Evolutionary conservation across 23 tunicate genomes (phyloP).

Genomic region (Phallusia fumigata): DNA sequence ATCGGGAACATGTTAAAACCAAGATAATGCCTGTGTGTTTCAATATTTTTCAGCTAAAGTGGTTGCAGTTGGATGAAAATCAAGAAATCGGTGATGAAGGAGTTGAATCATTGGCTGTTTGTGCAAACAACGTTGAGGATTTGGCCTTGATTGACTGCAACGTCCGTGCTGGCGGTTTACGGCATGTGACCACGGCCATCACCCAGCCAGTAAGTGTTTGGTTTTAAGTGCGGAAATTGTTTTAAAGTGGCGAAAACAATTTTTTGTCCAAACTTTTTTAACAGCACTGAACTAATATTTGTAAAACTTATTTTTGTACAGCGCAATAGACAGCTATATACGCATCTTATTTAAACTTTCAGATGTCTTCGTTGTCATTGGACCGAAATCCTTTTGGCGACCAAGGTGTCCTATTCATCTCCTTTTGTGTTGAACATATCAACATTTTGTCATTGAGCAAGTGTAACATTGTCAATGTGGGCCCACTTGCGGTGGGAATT

Average conservation of each 20-base stretch:
- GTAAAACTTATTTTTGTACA: too few species aligned
- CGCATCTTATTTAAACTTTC: background rate
- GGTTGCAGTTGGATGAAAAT: background rate
- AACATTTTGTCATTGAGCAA: background rate
- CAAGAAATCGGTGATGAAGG: background rate
- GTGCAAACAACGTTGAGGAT: background rate
- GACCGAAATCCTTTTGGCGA: background rate
- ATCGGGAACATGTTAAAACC: too few species aligned
- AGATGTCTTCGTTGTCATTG: background rate
- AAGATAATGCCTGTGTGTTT: too few species aligned
- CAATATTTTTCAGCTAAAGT: background rate
- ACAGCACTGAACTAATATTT: too few species aligned
- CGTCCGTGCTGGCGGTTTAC: background rate
- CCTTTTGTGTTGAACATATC: background rate
- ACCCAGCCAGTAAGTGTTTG: background rate
- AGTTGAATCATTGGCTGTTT: background rate
- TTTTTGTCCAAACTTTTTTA: too few species aligned
- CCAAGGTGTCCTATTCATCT: background rate
- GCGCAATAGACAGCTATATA: too few species aligned
- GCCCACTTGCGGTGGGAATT: too few species aligned
- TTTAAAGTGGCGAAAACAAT: too few species aligned
- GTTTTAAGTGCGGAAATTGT: too few species aligned
- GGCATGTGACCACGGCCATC: background rate
- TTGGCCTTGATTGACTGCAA: background rate
- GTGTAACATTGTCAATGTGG: background rate